Base-by-base conservation (phyloP, 2,797 vertebrate species). In the Spizella passerina region DNA sequence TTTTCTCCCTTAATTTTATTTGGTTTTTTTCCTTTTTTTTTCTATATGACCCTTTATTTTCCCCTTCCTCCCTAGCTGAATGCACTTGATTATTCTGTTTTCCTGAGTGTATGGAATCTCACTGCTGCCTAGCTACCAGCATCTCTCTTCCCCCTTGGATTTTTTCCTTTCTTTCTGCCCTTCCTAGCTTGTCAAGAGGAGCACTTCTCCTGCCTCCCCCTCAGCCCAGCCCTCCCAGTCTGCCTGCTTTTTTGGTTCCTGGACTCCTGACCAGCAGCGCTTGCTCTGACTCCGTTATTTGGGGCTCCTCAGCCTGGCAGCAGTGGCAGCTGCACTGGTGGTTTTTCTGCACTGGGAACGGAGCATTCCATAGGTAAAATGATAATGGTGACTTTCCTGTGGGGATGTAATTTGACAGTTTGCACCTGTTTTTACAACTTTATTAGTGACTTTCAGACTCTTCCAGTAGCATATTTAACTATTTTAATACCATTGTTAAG, bases 351-450 rank as follows among this genome's bases (percentile, higher is more conserved):
- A 79, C 65, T 73, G 83, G 82, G 91, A 94, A 79, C 6, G 32
- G 73, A 94, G 91, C 93, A 96, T 97, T 97, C 96, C 86, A 12
- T 95, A 92, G 82, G 95, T 97, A 96, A 94, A 97, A 94, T 53
- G 86, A 97, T 97, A 97, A 97, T 0, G 29, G 82, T 70, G 53
- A 88, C 94, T 97, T 94, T 94, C 76, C 91, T 95, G 65, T 60
- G 66, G 77, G 87, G 93, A 49, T 92, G 96, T 96, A 97, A 97
- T 91, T 75, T 96, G 88, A 97, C 96, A 94, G 70, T 86, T 79
- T 95, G 93, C 96, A 97, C 96, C 96, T 97, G 97, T 95, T 96
- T 96, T 95, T 78, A 36, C 69, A 88, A 52, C 60, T 95, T 85
- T 82, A 66, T 90, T 76, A 64, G 43, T 79, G 72, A 83, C 85